Conservation (phyloP, 2,888 invertebrate species). For the Drosophila ezoana region DNA sequence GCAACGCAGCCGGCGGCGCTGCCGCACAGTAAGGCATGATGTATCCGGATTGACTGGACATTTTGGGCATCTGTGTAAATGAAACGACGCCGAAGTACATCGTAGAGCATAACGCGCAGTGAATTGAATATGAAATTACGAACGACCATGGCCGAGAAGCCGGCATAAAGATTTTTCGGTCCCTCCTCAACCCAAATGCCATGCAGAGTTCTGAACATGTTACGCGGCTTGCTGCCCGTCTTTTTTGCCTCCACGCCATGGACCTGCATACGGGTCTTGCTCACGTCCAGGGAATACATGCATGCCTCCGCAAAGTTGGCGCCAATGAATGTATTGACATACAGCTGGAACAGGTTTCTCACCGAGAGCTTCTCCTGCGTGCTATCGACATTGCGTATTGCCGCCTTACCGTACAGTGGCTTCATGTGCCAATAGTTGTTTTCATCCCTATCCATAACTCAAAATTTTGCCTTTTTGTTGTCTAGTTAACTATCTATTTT, state of each 20-base stretch:
- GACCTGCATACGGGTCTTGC: conserved; percentile 61
- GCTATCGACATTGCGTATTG: not conserved
- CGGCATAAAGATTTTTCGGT: conserved; percentile 35
- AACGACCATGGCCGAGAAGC: conserved; percentile 55
- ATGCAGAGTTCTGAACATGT: conserved; percentile 22
- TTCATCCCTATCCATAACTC: conserved; percentile 36
- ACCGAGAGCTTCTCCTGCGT: conserved; percentile 27
- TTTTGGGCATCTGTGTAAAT: conserved; percentile 15
- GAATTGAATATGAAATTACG: conserved; percentile 63
- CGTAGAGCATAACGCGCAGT: conserved; percentile 56
- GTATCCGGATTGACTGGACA: conserved; percentile 19
- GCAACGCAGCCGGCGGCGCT: conserved; percentile 51
- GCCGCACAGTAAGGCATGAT: conserved; percentile 45
- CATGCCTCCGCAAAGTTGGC: conserved; percentile 55
- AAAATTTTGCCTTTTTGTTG: not conserved
- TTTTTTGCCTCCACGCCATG: conserved; percentile 47
- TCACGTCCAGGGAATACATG: conserved; percentile 49
- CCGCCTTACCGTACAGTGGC: not conserved
- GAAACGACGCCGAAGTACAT: conserved; percentile 46
- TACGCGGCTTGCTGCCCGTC: conserved; percentile 19
- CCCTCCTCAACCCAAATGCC: conserved; percentile 44
- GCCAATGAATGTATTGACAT: conserved; percentile 55
- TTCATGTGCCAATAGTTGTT: conserved; percentile 39
- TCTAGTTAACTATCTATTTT: not conserved
- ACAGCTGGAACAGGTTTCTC: conserved; percentile 30